These are phyloP conservation scores for Microvelia longipes DNA, from an alignment of 1,140 invertebrate genomes.

Conservation along the genomic window DNA sequence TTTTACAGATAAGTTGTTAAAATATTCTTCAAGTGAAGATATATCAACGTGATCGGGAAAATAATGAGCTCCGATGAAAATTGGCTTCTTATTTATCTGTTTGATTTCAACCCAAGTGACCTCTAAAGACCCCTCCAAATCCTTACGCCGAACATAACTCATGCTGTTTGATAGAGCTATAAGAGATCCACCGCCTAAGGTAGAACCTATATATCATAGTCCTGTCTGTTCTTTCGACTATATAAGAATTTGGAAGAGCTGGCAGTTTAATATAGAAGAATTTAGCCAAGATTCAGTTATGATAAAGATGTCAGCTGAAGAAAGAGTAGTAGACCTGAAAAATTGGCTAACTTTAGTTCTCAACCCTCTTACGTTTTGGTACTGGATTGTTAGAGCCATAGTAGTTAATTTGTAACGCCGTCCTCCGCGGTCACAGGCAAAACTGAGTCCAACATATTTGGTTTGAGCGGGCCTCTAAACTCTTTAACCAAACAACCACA, in stretches of 20 bases:
- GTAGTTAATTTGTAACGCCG: neutral
- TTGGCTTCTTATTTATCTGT: too few relatives aligned
- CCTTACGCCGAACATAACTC: neutral
- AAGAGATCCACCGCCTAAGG: neutral
- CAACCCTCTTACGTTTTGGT: neutral
- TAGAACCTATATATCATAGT: neutral
- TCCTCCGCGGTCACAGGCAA: neutral
- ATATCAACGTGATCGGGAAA: too few relatives aligned
- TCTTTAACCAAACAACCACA: neutral
- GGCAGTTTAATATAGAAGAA: neutral
- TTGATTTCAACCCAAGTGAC: neutral
- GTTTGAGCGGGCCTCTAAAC: neutral
- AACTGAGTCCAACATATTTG: neutral
- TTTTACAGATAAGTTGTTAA: too few relatives aligned
- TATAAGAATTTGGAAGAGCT: neutral
- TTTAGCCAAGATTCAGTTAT: neutral
- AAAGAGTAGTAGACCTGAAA: neutral
- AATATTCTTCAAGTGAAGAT: too few relatives aligned
- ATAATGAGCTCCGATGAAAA: too few relatives aligned
- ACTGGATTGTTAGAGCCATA: neutral
- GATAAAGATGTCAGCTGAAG: neutral
- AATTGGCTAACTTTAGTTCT: neutral
- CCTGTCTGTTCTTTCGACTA: neutral
- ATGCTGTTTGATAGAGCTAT: neutral
- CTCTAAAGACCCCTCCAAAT: neutral